Percentiles rank a stretch among this genome's conserved stretches.
Evolutionary conservation across 2,797 vertebrate species (phyloP).

Genomic region (Takifugu rubripes): DNA sequence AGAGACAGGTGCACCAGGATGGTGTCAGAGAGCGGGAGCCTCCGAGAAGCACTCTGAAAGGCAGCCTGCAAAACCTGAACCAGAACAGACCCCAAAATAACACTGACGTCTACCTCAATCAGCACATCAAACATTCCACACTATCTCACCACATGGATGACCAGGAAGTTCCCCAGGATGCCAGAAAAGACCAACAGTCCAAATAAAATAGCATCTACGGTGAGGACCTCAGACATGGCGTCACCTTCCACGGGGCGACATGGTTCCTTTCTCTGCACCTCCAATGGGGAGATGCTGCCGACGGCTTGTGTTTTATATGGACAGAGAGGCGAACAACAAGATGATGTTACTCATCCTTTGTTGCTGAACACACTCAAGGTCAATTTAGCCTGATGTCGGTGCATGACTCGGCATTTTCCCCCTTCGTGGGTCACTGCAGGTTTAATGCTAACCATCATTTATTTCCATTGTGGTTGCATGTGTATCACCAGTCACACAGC

Average conservation of each 20-base stretch:
- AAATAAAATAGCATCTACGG: slow-evolving; percentile 73
- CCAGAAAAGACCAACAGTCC: slow-evolving; percentile 77
- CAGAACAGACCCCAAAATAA: slow-evolving; percentile 3
- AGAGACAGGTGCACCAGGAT: slow-evolving; percentile 78
- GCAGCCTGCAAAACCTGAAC: slow-evolving; percentile 71
- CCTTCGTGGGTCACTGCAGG: slow-evolving; percentile 11
- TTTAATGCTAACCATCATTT: too few relatives aligned
- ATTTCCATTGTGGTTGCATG: too few relatives aligned
- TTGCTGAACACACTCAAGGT: slow-evolving; percentile 57
- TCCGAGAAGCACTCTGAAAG: slow-evolving; percentile 47
- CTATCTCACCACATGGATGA: slow-evolving; percentile 77
- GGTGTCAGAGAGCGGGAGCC: slow-evolving; percentile 72
- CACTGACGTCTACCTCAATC: background rate
- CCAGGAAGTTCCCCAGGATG: slow-evolving; percentile 79
- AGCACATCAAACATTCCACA: background rate
- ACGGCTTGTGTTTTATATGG: slow-evolving; percentile 41
- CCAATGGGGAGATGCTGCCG: background rate
- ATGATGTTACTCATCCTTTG: slow-evolving; percentile 18
- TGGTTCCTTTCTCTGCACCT: slow-evolving; percentile 16
- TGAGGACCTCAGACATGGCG: slow-evolving; percentile 70
- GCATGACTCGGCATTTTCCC: slow-evolving; percentile 16
- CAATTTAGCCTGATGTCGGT: slow-evolving; percentile 52
- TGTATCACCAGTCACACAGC: too few relatives aligned
- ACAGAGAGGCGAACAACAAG: slow-evolving; percentile 14
- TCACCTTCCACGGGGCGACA: slow-evolving; percentile 30